Percentiles rank a stretch among this genome's conserved stretches.
These are phyloP conservation scores for Lamellibrachia satsuma DNA, from an alignment of 2,888 invertebrate genomes.

Conservation along the genomic window DNA sequence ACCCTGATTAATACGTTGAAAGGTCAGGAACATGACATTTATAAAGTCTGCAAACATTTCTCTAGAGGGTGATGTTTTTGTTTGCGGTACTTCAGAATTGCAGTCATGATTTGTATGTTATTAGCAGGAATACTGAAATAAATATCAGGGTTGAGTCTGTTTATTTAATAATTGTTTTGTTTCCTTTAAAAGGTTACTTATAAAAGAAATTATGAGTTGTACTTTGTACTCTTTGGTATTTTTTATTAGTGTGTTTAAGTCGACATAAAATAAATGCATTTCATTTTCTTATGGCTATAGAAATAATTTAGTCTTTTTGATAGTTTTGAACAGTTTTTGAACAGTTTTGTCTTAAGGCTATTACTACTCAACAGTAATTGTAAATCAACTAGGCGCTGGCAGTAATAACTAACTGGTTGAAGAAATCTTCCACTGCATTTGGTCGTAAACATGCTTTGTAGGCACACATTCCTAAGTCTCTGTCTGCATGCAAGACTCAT, in stretches of 20 bases:
- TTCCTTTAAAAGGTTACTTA: not conserved
- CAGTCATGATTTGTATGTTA: not conserved
- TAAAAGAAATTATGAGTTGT: too few species aligned
- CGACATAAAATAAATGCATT: not conserved
- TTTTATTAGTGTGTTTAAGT: too few species aligned
- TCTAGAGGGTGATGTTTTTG: not conserved
- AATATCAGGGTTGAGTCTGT: not conserved
- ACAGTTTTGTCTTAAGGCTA: not conserved
- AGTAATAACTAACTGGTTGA: not conserved
- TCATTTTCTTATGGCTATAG: not conserved
- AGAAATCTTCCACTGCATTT: not conserved
- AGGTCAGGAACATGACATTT: not conserved
- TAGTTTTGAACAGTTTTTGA: too few species aligned
- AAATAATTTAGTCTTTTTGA: not conserved
- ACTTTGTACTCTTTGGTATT: too few species aligned
- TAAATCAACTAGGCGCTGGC: not conserved
- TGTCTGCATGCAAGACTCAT: not conserved
- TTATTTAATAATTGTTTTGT: not conserved
- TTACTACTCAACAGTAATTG: not conserved
- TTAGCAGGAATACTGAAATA: not conserved
- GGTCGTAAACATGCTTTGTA: not conserved
- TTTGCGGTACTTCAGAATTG: not conserved
- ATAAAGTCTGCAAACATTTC: not conserved
- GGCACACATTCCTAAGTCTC: conserved; percentile 1
- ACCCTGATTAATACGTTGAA: not conserved